phyloP scores from a whole-genome alignment of 2,888 invertebrate species.

The Cacoxenus indagator region DNA sequence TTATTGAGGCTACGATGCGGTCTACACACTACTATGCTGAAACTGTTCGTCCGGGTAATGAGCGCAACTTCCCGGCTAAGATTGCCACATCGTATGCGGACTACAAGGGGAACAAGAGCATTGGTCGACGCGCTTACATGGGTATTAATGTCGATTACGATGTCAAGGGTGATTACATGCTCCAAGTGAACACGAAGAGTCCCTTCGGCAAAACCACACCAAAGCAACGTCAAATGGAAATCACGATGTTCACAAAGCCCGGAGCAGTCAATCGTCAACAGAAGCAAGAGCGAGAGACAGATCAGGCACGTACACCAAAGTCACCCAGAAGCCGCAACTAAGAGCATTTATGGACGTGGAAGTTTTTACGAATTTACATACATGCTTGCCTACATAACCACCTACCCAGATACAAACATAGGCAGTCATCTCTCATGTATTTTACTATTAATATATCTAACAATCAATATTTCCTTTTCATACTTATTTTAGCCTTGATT shows the following conservation, averaged over 20 bases:
- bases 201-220: slow-evolving; percentile 65
- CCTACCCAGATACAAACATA: too few relatives aligned
- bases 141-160: slow-evolving; percentile 58
- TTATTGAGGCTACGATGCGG: slow-evolving; percentile 64
- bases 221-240: slow-evolving; percentile 53
- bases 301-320: too few relatives aligned
- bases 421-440: too few relatives aligned
- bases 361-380: too few relatives aligned
- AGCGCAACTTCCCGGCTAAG: slow-evolving; percentile 66
- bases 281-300: slow-evolving; percentile 17
- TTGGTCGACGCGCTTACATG: slow-evolving; percentile 65
- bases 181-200: slow-evolving; percentile 63
- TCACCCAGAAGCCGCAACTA: too few relatives aligned
- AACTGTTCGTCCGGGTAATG: slow-evolving; percentile 65
- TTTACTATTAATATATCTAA: too few relatives aligned
- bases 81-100: slow-evolving; percentile 61
- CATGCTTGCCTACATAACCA: too few relatives aligned
- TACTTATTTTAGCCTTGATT: too few relatives aligned
- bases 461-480: too few relatives aligned
- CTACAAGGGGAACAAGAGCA: slow-evolving; percentile 62
- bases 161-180: slow-evolving; percentile 64
- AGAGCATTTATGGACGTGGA: too few relatives aligned
- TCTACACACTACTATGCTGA: slow-evolving; percentile 68
- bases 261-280: slow-evolving; percentile 36
- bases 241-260: slow-evolving; percentile 50